Evolutionary conservation across 2,113 vertebrate genomes (phyloP), one percentile per base, ranked within the genome.

Genomic region (Marmota monax): DNA sequence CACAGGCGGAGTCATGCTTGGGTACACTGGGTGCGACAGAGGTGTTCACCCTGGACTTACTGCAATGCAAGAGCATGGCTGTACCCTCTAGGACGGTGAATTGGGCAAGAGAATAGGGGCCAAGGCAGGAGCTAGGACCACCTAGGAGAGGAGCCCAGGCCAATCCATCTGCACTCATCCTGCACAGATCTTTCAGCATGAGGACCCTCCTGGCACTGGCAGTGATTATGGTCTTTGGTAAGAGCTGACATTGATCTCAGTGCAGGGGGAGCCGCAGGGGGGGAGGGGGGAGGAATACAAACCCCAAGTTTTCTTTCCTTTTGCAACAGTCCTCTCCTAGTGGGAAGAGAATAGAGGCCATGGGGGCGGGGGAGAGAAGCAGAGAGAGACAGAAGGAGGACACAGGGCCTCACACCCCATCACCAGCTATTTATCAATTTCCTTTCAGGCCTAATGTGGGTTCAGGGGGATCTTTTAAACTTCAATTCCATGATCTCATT

Each of bases 151-250:
- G 11, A 39, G 29, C 34, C 61, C 45, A 37, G 53, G 34, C 25
- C 58, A 58, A 3, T 4, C 7, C 12, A 0, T 17, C 29, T 63
- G n/a, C 4, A 9, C 32, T 27, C 79, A 23, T 83, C 17, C 56
- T 73, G 20, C 42, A 85, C 61, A 92, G 93, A 56, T 13, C 67
- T 9, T 0, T 42, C 48, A 93, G 20, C 84, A 98, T 98, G 98
- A 98, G 98, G 34, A 10, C n/a, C 1, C 61, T 98, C 87, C 83
- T 98, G 0, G 0, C 88, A 16, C 39, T 98, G 0, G 20, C 70
- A 0, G 4, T 78, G 82, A 78, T 98, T 1, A 0, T 90, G 70
- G 93, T 27, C 2, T 97, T 96, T 58, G 97, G 98, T 98, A 91
- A 98, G 98, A 13, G 13, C 18, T 22, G 39, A 45, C 7, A 12